Evolutionary conservation across 1,140 invertebrate species (phyloP), one percentile per base, ranked within the genome.

Genomic region (Drosophila subobscura): DNA sequence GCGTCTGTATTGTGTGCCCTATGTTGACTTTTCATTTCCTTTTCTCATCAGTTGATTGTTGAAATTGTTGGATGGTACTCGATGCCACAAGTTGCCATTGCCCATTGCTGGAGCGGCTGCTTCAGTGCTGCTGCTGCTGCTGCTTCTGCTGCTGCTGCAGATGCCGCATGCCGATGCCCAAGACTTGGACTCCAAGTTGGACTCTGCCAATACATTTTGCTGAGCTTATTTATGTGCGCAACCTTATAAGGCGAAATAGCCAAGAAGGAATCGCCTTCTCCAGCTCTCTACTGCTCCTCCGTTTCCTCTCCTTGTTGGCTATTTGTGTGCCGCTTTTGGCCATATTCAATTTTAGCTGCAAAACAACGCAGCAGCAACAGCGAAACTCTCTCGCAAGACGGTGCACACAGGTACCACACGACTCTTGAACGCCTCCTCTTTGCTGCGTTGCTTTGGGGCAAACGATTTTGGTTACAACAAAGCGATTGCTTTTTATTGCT

Each of bases 1-100:
- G 57, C 75, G 72, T 74, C 60, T 52, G 45, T 76, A 71, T 59
- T 70, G 59, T 85, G 81, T 84, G 79, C 81, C 81, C 80, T 80
- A 80, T 77, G 83, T 86, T 85, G 81, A 85, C 81, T 85, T 88
- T 85, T 86, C 81, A 85, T 86, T 88, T 85, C 83, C 81, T 85
- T 75, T 85, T 86, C 83, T 73, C 81, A 85, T 85, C 81, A 85
- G 83, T 85, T 81, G 81, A 85, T 81, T 85, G 81, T 86, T 85
- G 53, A 81, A 81, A 86, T 86, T 74, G 81, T 81, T 81, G 80
- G 33, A 76, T 85, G 79, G 66, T 85, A 64, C 68, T 63, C 58
- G 45, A 53, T 56, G 63, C 33, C 33, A 37, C 33, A 37, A 54
- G 57, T 55, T 53, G 67, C 41, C 55, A 5, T 54, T 41, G 61